phyloP scores from a whole-genome alignment of 2,113 vertebrate species.

The Climacteris rufus region DNA sequence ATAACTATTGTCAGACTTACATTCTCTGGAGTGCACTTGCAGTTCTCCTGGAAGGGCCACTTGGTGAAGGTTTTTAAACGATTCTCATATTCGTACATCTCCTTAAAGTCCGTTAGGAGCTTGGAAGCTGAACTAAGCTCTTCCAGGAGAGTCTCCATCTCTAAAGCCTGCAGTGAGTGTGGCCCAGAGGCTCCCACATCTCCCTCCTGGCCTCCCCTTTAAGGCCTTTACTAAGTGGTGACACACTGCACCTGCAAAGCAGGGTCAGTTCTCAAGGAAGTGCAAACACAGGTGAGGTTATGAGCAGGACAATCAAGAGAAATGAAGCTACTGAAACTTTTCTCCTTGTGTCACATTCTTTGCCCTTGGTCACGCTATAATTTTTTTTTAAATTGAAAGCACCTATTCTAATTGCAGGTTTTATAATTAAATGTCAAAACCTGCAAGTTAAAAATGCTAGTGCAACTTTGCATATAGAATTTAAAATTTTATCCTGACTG shows the following conservation, averaged over 20 bases:
- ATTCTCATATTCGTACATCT: slow-evolving; percentile 75
- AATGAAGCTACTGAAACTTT: not conserved
- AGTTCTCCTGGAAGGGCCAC: slow-evolving; percentile 81
- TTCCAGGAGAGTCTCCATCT: not conserved
- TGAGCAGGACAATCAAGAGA: not conserved
- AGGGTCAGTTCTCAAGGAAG: not conserved
- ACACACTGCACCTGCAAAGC: slow-evolving; percentile 3
- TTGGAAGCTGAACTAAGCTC: not conserved
- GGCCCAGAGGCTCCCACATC: accelerated
- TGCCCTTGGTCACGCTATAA: accelerated
- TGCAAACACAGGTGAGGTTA: not conserved
- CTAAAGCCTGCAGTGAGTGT: accelerated
- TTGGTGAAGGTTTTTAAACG: slow-evolving; percentile 73
- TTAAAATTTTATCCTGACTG: not conserved
- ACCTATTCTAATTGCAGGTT: not conserved
- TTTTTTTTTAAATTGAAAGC: not conserved
- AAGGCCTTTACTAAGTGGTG: not conserved
- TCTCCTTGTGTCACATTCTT: accelerated
- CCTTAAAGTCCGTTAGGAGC: slow-evolving; percentile 42
- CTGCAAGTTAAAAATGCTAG: not conserved
- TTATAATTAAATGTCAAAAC: not conserved
- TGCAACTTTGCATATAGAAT: not conserved
- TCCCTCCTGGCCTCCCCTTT: not conserved
- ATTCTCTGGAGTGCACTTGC: slow-evolving; percentile 78
- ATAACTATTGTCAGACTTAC: slow-evolving; percentile 40